Evolutionary conservation across 2,888 invertebrate species (phyloP).

Genomic region (Eilema sororculum): DNA sequence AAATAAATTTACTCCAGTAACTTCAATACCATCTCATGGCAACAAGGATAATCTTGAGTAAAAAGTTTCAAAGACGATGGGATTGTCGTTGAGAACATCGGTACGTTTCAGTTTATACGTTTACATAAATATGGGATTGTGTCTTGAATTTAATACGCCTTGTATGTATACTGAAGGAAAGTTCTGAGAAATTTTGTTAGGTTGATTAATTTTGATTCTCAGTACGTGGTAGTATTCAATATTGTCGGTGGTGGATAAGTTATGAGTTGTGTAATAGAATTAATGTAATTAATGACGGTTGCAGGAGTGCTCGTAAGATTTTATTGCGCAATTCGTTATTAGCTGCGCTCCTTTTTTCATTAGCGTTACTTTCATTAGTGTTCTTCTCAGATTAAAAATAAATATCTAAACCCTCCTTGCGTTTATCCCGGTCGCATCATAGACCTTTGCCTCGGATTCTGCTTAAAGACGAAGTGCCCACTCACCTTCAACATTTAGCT

Average conservation of each 20-base stretch:
- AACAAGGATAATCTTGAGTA: constrained; percentile 8
- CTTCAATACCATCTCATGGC: background rate
- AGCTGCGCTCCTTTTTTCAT: background rate
- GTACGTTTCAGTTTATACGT: background rate
- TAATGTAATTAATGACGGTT: background rate
- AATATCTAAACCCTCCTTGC: too few species aligned
- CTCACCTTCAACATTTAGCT: too few species aligned
- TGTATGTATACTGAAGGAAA: background rate
- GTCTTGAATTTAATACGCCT: background rate
- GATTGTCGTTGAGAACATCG: background rate
- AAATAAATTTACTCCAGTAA: background rate
- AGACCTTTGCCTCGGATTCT: too few species aligned
- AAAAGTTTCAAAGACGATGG: background rate
- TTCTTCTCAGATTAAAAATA: too few species aligned
- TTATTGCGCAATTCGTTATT: background rate
- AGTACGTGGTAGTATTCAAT: background rate
- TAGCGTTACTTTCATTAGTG: background rate
- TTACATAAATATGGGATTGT: background rate
- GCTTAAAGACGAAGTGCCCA: too few species aligned
- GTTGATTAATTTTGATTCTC: background rate
- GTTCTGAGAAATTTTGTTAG: background rate
- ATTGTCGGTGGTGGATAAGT: background rate
- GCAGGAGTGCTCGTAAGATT: background rate
- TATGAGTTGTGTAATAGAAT: constrained; percentile 3
- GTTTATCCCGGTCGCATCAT: too few species aligned